These are phyloP conservation scores for Leguminivora glycinivorella DNA, from an alignment of 1,140 invertebrate species.

Conservation along the genomic window DNA sequence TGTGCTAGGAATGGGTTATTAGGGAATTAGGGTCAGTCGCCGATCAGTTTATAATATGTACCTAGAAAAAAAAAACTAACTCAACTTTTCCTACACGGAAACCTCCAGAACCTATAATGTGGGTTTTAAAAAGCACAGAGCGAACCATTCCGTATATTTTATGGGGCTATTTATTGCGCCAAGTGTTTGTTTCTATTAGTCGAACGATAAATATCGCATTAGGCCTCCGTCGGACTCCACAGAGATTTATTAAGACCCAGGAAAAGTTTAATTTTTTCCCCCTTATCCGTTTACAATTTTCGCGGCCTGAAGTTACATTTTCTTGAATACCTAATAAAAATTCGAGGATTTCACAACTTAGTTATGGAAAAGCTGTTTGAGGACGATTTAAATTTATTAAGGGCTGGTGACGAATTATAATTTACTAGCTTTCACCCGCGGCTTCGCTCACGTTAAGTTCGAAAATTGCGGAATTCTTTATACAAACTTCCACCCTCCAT, in stretches of 20 bases:
- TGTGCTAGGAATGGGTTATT: too few relatives aligned
- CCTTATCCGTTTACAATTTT: slow-evolving; percentile 49
- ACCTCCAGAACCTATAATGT: neutral
- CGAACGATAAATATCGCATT: slow-evolving; percentile 66
- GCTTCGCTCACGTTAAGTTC: too few relatives aligned
- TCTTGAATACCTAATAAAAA: slow-evolving; percentile 27
- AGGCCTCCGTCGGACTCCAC: slow-evolving; percentile 46
- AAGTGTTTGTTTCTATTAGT: slow-evolving; percentile 55
- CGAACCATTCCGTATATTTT: slow-evolving; percentile 50
- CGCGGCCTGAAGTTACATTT: slow-evolving; percentile 19
- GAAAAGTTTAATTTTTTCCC: slow-evolving; percentile 48
- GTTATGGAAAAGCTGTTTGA: neutral
- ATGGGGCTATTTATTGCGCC: slow-evolving; percentile 54
- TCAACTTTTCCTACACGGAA: neutral
- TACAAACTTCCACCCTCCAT: too few relatives aligned
- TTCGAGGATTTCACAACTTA: slow-evolving; percentile 32
- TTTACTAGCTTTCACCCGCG: too few relatives aligned
- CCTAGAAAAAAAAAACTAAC: neutral
- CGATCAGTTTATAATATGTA: too few relatives aligned
- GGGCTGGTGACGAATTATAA: neutral
- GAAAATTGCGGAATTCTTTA: too few relatives aligned
- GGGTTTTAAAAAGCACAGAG: slow-evolving; percentile 29
- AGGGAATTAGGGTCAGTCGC: too few relatives aligned
- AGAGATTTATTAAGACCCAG: slow-evolving; percentile 57
- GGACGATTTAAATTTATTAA: neutral